These are phyloP conservation scores for Drosophila ogumai DNA, from an alignment of 1,140 invertebrate genomes.

Conservation along the genomic window DNA sequence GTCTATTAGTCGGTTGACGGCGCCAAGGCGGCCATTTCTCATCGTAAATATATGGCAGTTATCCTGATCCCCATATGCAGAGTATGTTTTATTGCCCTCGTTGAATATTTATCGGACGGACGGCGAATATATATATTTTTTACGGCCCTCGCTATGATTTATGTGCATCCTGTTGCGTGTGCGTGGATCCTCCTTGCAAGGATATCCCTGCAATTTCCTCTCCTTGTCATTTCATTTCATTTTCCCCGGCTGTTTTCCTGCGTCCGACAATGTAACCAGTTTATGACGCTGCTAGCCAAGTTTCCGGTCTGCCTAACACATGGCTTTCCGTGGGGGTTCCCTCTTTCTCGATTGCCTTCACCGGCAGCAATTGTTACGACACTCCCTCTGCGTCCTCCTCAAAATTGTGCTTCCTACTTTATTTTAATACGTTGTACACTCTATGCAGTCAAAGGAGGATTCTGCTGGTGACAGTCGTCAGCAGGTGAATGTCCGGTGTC, in stretches of 20 bases:
- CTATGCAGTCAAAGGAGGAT: slow-evolving; percentile 18
- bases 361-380: slow-evolving; percentile 11
- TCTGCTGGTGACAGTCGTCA: slow-evolving; percentile 33
- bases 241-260: slow-evolving; percentile 18
- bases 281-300: slow-evolving; percentile 57
- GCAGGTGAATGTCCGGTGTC: slow-evolving; percentile 31
- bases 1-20: slow-evolving; percentile 53
- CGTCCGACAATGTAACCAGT: slow-evolving; percentile 76
- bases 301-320: slow-evolving; percentile 38
- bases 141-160: slow-evolving; percentile 53
- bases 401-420: slow-evolving; percentile 15
- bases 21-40: slow-evolving; percentile 48
- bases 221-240: slow-evolving; percentile 38
- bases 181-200: slow-evolving; percentile 9
- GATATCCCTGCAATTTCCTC: slow-evolving; percentile 43
- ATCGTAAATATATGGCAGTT: slow-evolving; percentile 24
- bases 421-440: slow-evolving; percentile 24
- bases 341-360: slow-evolving; percentile 10
- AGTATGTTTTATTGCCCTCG: slow-evolving; percentile 52
- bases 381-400: slow-evolving; percentile 2
- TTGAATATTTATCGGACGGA: slow-evolving; percentile 48
- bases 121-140: slow-evolving; percentile 16
- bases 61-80: slow-evolving; percentile 41
- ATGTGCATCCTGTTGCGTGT: slow-evolving; percentile 76
- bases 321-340: background rate